Evolutionary conservation across 2,888 invertebrate genomes (phyloP), one percentile per base, ranked within the genome.

Genomic region (Idaea dimidiata): DNA sequence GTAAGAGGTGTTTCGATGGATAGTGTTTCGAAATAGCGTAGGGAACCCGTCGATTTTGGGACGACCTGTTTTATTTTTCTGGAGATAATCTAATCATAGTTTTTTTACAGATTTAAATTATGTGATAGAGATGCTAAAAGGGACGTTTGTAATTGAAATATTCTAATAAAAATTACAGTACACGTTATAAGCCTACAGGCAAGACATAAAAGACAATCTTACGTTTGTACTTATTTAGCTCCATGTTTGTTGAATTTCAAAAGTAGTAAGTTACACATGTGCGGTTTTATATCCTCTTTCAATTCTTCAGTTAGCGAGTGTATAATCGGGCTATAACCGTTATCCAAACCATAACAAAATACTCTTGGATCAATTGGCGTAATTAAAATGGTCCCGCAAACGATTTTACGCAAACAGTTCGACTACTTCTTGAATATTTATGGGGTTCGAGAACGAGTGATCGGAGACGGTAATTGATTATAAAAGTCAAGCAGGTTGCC

Each of bases 381-480:
- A 82, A 86, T 86, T 84, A 86, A 87, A 84, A 82, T 77, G 76
- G 76, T 66, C 70, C 80, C 79, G 76, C 81, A 77, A 83, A 81
- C 79, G 81, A 79, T 78, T 80, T 72, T 74, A 77, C 74, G 77
- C 81, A 83, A 82, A 84, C 80, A 82, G 77, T 75, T 79, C 78
- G 72, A 78, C 80, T 79, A 80, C 78, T 81, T 77, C 76, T 81
- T 79, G 83, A 82, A 85, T 86, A 86, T 87, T 88, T 87, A 88
- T 82, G 79, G 81, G 72, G 69, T 77, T 75, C 75, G 71, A 74
- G 74, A 80, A 74, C 81, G 84, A 84, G 80, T 86, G 83, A 86
- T 88, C 80, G 81, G 77, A 72, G 81, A 81, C 80, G 73, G 84
- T 87, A 88, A 89, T 89, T 87, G 88, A 87, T 87, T 87, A 83